Conservation (phyloP, 2,797 vertebrate genomes). For the Phoebastria nigripes region DNA sequence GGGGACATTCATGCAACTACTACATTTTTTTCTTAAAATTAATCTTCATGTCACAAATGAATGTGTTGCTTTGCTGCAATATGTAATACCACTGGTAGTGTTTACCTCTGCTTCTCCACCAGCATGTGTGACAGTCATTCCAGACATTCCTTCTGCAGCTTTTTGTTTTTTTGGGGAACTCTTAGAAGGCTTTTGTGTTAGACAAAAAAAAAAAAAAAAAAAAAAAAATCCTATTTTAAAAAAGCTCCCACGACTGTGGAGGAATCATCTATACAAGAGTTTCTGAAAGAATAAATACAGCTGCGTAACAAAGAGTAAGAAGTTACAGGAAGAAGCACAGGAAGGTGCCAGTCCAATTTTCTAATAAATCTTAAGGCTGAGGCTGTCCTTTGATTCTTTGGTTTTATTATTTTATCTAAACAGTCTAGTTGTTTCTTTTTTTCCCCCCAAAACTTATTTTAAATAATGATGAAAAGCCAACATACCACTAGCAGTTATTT, state of each 20-base stretch:
- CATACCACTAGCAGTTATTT: background rate
- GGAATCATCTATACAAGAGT: background rate
- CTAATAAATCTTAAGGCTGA: background rate
- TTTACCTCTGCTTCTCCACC: background rate
- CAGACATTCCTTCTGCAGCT: constrained; percentile 18
- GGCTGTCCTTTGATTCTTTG: background rate
- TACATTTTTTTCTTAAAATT: background rate
- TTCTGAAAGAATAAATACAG: constrained; percentile 10
- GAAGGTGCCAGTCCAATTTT: background rate
- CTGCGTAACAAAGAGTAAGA: background rate
- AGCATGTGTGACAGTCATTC: constrained; percentile 31
- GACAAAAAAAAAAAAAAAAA: background rate
- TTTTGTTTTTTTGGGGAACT: constrained; percentile 19
- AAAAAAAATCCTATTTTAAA: background rate
- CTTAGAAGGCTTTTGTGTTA: background rate
- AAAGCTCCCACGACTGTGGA: background rate
- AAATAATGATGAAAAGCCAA: background rate
- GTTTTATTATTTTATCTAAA: background rate
- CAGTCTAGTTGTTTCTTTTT: background rate
- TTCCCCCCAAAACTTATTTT: background rate
- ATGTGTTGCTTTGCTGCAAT: background rate
- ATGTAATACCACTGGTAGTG: background rate
- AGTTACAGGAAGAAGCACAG: background rate
- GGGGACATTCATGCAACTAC: background rate
- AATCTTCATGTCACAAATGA: background rate